Conservation (phyloP, 2,113 vertebrate species). For the Melanerpes aurifrons region DNA sequence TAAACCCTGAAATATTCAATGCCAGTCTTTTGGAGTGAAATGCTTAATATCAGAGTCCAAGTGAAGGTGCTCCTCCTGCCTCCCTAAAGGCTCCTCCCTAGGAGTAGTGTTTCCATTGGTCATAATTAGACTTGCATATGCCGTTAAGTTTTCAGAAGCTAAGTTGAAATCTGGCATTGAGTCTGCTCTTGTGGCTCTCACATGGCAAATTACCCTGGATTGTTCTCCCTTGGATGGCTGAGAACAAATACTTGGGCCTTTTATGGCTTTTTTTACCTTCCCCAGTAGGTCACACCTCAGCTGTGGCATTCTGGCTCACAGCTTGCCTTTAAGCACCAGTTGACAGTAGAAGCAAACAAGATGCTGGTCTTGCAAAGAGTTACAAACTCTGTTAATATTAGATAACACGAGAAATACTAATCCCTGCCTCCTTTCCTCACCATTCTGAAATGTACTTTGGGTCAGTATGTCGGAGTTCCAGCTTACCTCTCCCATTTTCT, state of each 20-base stretch:
- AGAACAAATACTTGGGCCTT: not conserved
- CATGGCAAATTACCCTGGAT: not conserved
- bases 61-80: not conserved
- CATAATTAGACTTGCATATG: rapidly evolving
- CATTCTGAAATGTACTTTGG: not conserved
- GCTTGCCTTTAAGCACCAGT: not conserved
- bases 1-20: not conserved
- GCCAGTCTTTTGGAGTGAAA: not conserved
- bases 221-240: not conserved
- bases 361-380: not conserved
- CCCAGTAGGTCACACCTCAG: not conserved
- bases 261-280: not conserved
- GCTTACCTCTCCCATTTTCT: not conserved
- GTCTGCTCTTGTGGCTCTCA: not conserved
- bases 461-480: not conserved
- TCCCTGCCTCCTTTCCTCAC: not conserved
- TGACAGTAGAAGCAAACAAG: not conserved
- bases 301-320: not conserved
- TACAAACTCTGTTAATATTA: not conserved
- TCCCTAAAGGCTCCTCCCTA: not conserved
- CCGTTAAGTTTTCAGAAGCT: not conserved
- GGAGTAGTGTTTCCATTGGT: not conserved
- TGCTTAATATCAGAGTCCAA: not conserved
- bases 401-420: not conserved
- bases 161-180: not conserved